Percentiles rank a stretch among this genome's conserved stretches.
phyloP scores from a whole-genome alignment of 2,888 invertebrate species.

The Trissolcus brochymenae region DNA sequence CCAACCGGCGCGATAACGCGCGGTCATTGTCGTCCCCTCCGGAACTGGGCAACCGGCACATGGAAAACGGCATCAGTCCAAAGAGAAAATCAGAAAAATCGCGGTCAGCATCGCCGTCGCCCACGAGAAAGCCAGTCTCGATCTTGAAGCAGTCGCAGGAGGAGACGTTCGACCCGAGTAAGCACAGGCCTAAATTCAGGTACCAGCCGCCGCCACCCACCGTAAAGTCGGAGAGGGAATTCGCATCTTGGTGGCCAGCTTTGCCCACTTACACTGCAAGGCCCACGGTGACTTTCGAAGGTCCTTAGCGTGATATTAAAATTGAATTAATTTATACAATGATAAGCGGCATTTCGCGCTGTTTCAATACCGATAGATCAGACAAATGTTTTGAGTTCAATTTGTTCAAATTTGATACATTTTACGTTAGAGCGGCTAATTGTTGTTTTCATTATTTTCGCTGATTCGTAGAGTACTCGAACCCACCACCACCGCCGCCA shows the following conservation, averaged over 20 bases:
- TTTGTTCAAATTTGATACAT: conserved; percentile 28
- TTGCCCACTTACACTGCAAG: conserved; percentile 79
- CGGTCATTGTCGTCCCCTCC: conserved; percentile 80
- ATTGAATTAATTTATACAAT: background rate
- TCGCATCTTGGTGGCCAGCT: conserved; percentile 77
- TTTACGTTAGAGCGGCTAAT: conserved; percentile 62
- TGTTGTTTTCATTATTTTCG: conserved; percentile 66
- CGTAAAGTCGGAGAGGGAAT: conserved; percentile 76
- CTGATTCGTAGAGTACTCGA: conserved; percentile 73
- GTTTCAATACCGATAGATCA: conserved; percentile 68
- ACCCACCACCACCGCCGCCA: conserved; percentile 74
- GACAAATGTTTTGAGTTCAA: conserved; percentile 41
- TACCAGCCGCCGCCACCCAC: conserved; percentile 82
- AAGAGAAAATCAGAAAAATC: conserved; percentile 54
- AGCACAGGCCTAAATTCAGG: conserved; percentile 85
- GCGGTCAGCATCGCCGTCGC: conserved; percentile 60
- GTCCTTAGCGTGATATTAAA: conserved; percentile 75
- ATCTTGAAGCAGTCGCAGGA: conserved; percentile 71
- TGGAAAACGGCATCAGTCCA: conserved; percentile 30
- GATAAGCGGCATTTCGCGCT: background rate
- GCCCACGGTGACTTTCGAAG: conserved; percentile 86
- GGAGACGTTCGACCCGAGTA: conserved; percentile 83
- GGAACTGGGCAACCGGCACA: conserved; percentile 62
- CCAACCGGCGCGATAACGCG: conserved; percentile 83
- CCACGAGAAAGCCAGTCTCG: conserved; percentile 72